Percentiles rank a stretch among this genome's conserved stretches.
Conservation (phyloP, 2,888 invertebrate genomes). For the Xylota sylvarum region DNA sequence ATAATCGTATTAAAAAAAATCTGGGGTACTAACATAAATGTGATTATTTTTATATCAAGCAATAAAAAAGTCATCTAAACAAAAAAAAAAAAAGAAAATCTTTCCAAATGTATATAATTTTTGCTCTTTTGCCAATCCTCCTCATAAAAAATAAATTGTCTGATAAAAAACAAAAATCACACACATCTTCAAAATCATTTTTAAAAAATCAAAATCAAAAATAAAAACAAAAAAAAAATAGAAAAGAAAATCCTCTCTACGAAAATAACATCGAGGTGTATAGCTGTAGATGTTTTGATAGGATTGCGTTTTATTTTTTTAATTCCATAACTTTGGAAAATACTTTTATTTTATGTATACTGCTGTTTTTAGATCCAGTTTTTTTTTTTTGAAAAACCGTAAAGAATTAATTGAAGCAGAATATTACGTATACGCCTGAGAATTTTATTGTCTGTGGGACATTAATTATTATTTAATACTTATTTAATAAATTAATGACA, state of each 20-base stretch:
- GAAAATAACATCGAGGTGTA: slow-evolving; percentile 62
- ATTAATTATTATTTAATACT: neutral
- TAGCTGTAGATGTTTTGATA: slow-evolving; percentile 23
- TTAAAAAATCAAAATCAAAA: neutral
- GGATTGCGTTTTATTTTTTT: neutral
- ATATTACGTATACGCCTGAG: slow-evolving; percentile 25
- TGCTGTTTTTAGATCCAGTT: slow-evolving; percentile 5
- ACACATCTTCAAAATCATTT: slow-evolving; percentile 18
- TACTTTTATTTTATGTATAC: neutral
- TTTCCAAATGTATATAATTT: neutral
- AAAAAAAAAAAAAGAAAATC: slow-evolving; percentile 4
- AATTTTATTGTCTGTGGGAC: neutral
- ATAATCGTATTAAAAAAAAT: slow-evolving; percentile 11
- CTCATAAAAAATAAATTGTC: slow-evolving; percentile 26
- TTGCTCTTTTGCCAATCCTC: slow-evolving; percentile 40
- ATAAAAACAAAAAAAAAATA: neutral
- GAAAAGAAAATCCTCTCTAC: neutral
- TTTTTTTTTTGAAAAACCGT: neutral
- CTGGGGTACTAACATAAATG: slow-evolving; percentile 28
- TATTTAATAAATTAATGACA: neutral
- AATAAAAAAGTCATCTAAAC: slow-evolving; percentile 50
- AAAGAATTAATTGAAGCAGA: slow-evolving; percentile 4
- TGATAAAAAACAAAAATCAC: neutral
- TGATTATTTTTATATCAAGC: slow-evolving; percentile 67
- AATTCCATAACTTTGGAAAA: neutral